Evolutionary conservation across 1,140 invertebrate genomes (phyloP).

Genomic region (Potamilus streckersoni): DNA sequence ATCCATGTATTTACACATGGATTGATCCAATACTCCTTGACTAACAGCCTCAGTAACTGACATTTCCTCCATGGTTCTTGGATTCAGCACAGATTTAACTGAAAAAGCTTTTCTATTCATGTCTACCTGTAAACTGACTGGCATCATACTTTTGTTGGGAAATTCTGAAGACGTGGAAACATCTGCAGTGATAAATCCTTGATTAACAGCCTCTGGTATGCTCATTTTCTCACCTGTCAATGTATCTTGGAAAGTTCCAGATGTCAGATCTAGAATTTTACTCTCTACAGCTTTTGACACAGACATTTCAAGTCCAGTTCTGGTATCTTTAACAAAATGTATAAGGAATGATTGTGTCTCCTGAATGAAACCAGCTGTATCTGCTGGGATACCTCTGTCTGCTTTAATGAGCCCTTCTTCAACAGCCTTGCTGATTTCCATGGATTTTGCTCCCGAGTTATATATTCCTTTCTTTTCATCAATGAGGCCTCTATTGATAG

Average conservation of each 20-base stretch:
- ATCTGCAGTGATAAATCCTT: slow-evolving; percentile 77
- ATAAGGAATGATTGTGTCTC: slow-evolving; percentile 79
- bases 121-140: slow-evolving; percentile 29
- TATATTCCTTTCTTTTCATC: slow-evolving; percentile 82
- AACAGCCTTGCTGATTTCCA: slow-evolving; percentile 81
- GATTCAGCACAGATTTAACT: slow-evolving; percentile 83
- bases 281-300: slow-evolving; percentile 81
- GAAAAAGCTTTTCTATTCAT: slow-evolving; percentile 38
- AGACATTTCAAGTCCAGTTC: slow-evolving; percentile 80
- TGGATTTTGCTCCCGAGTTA: slow-evolving; percentile 77
- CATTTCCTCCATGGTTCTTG: slow-evolving; percentile 79
- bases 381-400: slow-evolving; percentile 68
- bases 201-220: slow-evolving; percentile 83
- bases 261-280: slow-evolving; percentile 75
- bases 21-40: slow-evolving; percentile 74
- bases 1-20: slow-evolving; percentile 72
- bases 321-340: slow-evolving; percentile 84
- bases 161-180: slow-evolving; percentile 10
- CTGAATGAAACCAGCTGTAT: slow-evolving; percentile 78
- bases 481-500: slow-evolving; percentile 80
- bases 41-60: slow-evolving; percentile 86
- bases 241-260: slow-evolving; percentile 63
- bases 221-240: slow-evolving; percentile 77
- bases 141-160: slow-evolving; percentile 22
- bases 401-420: slow-evolving; percentile 75